Evolutionary conservation across 2,888 invertebrate genomes (phyloP).

Genomic region (Orthosia gothica): DNA sequence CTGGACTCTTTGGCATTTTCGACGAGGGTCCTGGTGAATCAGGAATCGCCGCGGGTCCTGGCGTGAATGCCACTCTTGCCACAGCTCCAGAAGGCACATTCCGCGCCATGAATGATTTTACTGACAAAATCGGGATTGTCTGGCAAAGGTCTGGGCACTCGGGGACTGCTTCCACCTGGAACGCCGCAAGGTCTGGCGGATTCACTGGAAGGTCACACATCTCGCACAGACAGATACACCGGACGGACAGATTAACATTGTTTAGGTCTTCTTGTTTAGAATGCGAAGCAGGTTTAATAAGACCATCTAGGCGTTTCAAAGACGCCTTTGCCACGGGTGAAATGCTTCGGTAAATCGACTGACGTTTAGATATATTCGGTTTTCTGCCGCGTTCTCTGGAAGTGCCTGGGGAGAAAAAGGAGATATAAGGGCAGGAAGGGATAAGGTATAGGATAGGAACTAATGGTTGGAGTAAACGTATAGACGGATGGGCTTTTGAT

Average conservation of each 20-base stretch:
- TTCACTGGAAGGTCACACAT: neutral
- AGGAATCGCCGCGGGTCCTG: neutral
- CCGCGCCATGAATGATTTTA: no score
- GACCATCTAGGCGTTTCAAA: neutral
- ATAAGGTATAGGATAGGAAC: constrained; percentile 29
- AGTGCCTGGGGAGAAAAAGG: constrained; percentile 71
- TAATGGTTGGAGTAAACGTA: no score
- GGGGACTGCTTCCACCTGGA: no score
- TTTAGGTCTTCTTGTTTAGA: neutral
- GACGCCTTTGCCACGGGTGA: neutral
- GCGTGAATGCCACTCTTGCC: neutral
- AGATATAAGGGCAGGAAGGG: constrained; percentile 52
- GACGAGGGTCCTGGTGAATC: neutral
- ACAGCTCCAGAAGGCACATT: neutral
- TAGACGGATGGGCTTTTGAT: neutral
- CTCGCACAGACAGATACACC: constrained; percentile 9
- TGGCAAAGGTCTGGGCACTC: no score
- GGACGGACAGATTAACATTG: neutral
- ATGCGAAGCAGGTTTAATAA: neutral
- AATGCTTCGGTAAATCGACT: neutral
- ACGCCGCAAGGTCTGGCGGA: neutral
- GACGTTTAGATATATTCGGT: constrained; percentile 1
- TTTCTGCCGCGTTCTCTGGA: constrained; percentile 40
- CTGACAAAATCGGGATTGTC: no score
- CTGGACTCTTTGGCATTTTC: neutral